Evolutionary conservation across 1,140 invertebrate species (phyloP).

Genomic region (Pomacea maculata): DNA sequence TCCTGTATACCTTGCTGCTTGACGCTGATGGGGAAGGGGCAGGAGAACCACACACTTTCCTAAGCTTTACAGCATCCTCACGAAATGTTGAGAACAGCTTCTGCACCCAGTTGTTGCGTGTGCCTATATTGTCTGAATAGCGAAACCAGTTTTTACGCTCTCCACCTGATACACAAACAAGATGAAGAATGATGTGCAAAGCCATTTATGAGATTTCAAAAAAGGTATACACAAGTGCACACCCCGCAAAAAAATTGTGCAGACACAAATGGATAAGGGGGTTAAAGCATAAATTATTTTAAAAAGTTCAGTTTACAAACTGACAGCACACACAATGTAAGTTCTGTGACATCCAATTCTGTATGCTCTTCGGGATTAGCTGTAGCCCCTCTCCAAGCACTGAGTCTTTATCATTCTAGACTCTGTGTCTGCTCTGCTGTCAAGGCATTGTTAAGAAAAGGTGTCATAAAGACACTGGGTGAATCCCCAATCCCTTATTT

Average conservation of each 20-base stretch:
- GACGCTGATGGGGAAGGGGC: constrained; percentile 32
- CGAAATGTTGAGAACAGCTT: constrained; percentile 62
- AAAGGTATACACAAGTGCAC: neutral
- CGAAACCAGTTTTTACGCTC: constrained; percentile 87
- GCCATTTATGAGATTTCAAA: neutral
- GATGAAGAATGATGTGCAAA: neutral
- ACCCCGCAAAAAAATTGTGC: neutral
- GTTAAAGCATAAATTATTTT: too few species aligned
- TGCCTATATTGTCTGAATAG: constrained; percentile 65
- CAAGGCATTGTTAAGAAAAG: too few species aligned
- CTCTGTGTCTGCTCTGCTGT: too few species aligned
- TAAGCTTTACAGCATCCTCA: constrained; percentile 48
- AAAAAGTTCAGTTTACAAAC: too few species aligned
- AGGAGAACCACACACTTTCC: constrained; percentile 36
- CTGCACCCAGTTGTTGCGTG: constrained; percentile 64
- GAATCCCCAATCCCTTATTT: too few species aligned
- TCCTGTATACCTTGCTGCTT: constrained; percentile 18
- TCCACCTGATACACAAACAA: constrained; percentile 67
- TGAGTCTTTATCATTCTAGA: too few species aligned
- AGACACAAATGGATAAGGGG: neutral
- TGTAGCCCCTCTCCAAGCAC: too few species aligned
- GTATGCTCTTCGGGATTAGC: too few species aligned
- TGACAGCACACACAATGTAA: too few species aligned
- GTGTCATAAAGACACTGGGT: too few species aligned
- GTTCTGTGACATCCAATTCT: too few species aligned